Base-by-base conservation (phyloP, 2,888 invertebrate genomes). In the Frankliniella fusca region DNA sequence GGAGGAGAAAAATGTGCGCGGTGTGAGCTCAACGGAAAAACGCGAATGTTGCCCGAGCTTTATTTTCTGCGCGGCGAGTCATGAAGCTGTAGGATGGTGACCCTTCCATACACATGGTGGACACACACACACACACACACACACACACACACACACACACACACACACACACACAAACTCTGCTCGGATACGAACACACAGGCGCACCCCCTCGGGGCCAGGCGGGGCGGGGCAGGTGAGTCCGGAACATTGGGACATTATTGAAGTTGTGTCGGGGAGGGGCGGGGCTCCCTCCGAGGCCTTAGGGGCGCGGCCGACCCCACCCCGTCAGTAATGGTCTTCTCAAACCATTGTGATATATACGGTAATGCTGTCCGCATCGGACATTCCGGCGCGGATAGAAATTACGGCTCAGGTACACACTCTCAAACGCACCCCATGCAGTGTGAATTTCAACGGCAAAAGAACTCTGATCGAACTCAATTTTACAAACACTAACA, bases 321-420 rank as follows among this genome's bases (percentile, higher is more conserved):
- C 54, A 5, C 9, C 27, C 70, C 27, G 70, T 76, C 70, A 76
- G 70, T 76, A 76, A 76, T 76, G 70, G 70, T 27, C 70, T 76
- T 23, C 70, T 70, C 70, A 20, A 20, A 15, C 54, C 54, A 12
- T 12, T 27, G 70, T 76, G 70, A 76, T 76, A 76, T 38, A 38
- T 76, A 76, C 70, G 70, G 70, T 76, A 76, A 76, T 76, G 70
- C 27, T 27, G 70, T 76, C 70, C 70, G 70, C 23, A 76, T 76
- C 70, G 38, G 38, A 38, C 38, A 38, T 38, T 38, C 38, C 38
- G 38, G 38, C 38, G 38, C 5, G 38, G 38, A 38, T 38, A 38
- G 38, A 38, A 38, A 38, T 38, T 38, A 38, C 38, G 38, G 3
- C 38, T 38, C 38, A 38, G 38, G 38, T 38, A 38, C 5, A 38